These are phyloP conservation scores for Rhinogobio ventralis DNA, from an alignment of 2,797 vertebrate genomes.

Conservation along the genomic window DNA sequence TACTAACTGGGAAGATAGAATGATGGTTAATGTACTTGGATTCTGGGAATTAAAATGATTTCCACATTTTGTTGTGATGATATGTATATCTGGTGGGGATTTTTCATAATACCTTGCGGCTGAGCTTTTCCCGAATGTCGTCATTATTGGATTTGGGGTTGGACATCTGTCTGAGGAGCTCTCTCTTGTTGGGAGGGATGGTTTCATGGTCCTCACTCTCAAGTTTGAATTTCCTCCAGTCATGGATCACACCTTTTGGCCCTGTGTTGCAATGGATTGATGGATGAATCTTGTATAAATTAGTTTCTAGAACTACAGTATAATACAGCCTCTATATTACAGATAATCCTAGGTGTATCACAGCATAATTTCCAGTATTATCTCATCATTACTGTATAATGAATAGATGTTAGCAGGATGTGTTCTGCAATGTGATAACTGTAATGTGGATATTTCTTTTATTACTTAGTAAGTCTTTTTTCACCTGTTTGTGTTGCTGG, in stretches of 20 bases:
- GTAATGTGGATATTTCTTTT: not conserved
- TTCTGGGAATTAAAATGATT: not conserved
- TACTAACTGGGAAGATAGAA: not conserved
- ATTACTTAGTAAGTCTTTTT: not conserved
- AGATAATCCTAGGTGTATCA: not conserved
- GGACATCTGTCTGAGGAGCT: conserved; percentile 95
- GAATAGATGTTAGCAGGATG: not conserved
- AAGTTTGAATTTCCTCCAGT: conserved; percentile 98
- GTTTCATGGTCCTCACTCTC: conserved; percentile 89
- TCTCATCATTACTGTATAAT: conserved; percentile 7
- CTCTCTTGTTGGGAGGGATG: conserved; percentile 84
- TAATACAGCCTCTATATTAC: not conserved
- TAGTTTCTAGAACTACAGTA: not conserved
- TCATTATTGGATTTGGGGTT: conserved; percentile 79
- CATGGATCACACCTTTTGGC: conserved; percentile 96
- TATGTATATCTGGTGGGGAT: not conserved
- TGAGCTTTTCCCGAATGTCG: conserved; percentile 79
- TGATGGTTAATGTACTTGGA: not conserved
- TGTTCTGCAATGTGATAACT: not conserved
- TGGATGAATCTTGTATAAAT: not conserved
- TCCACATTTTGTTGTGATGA: not conserved
- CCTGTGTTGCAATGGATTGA: conserved; percentile 75
- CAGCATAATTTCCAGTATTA: not conserved
- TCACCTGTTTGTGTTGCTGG: conserved; percentile 63
- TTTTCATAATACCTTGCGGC: conserved; percentile 86